These are phyloP conservation scores for Brachyhypopomus gauderio DNA, from an alignment of 2,113 vertebrate genomes.

Conservation along the genomic window DNA sequence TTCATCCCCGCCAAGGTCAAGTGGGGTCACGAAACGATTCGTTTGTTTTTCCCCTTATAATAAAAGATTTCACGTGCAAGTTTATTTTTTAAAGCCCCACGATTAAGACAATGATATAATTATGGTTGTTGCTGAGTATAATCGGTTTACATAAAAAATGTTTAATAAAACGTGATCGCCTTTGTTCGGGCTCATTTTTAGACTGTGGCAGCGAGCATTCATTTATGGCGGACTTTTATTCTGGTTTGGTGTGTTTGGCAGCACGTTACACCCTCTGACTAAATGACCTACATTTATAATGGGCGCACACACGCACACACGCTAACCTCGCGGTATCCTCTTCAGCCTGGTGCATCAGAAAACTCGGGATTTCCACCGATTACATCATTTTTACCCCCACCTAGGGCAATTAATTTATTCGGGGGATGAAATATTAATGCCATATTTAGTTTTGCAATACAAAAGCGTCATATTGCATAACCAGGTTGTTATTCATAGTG, in stretches of 20 bases:
- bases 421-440: background rate
- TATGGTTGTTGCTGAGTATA: too few relatives aligned
- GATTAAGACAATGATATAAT: background rate
- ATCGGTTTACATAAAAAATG: too few relatives aligned
- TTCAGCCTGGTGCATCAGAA: background rate
- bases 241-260: constrained; percentile 31
- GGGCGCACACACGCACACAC: constrained; percentile 62
- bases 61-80: background rate
- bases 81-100: background rate
- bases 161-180: constrained; percentile 4
- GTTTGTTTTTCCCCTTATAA: background rate
- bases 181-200: constrained; percentile 58
- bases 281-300: constrained; percentile 76
- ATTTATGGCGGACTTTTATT: constrained; percentile 23
- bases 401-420: background rate
- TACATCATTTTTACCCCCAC: constrained; percentile 64
- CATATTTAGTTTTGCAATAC: background rate
- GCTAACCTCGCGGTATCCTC: constrained; percentile 23
- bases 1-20: constrained; percentile 42
- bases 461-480: constrained; percentile 9
- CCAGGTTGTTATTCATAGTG: background rate
- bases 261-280: constrained; percentile 55
- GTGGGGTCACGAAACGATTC: background rate
- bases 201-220: background rate
- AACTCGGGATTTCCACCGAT: constrained; percentile 58